Evolutionary conservation across 2,113 vertebrate species (phyloP).

Genomic region (Sciurus niger): DNA sequence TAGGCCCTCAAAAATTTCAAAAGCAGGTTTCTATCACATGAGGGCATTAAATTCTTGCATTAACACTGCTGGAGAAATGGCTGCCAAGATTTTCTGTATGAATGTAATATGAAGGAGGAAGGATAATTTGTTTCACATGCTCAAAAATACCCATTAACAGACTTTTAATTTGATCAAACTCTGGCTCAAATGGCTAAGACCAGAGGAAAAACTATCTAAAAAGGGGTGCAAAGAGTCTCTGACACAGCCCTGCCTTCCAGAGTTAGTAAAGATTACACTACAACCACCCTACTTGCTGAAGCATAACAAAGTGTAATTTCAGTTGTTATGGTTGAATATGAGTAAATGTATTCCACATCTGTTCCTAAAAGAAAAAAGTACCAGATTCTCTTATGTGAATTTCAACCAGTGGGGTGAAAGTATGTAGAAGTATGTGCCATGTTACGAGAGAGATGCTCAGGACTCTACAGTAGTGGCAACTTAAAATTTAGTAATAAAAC

Average conservation of each 20-base stretch:
- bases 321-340: not conserved
- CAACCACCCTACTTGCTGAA: conserved; percentile 59
- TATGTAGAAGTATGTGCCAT: not conserved
- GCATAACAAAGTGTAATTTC: conserved; percentile 43
- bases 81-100: conserved; percentile 48
- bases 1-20: not conserved
- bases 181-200: conserved; percentile 41
- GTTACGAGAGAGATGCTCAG: conserved; percentile 76
- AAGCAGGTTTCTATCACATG: conserved; percentile 4
- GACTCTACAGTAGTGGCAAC: conserved; percentile 86
- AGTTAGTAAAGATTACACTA: conserved; percentile 2
- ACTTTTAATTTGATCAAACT: conserved; percentile 71
- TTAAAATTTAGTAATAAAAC: conserved; percentile 84
- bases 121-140: conserved; percentile 67
- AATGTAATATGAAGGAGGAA: conserved; percentile 15
- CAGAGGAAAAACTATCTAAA: conserved; percentile 11
- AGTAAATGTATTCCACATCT: conserved; percentile 69
- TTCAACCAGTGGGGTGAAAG: conserved; percentile 46
- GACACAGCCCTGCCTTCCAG: conserved; percentile 47
- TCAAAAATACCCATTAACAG: conserved; percentile 57
- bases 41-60: conserved; percentile 40
- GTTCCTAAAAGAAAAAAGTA: conserved; percentile 48
- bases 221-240: not conserved
- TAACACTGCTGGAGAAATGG: conserved; percentile 68
- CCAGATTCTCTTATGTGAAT: conserved; percentile 67